These are phyloP conservation scores for Lymantria dispar DNA, from an alignment of 2,888 invertebrate species.

Conservation along the genomic window DNA sequence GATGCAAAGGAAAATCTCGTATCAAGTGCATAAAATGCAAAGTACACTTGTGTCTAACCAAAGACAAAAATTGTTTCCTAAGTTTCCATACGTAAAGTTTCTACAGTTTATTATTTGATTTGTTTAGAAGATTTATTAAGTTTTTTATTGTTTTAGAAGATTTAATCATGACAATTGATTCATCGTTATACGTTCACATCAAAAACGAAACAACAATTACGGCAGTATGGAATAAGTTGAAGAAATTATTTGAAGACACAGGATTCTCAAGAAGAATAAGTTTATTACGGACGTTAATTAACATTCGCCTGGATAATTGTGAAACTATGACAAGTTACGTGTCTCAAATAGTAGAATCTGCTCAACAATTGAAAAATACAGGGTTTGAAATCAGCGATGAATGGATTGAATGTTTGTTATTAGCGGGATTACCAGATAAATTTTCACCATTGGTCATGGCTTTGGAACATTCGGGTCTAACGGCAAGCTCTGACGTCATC, in stretches of 20 bases:
- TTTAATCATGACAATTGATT: background rate
- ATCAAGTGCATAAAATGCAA: constrained; percentile 34
- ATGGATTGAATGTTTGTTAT: constrained; percentile 9
- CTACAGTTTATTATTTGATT: too few relatives aligned
- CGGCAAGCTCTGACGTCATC: constrained; percentile 1
- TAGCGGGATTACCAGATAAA: constrained; percentile 5
- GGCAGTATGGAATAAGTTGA: background rate
- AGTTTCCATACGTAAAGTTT: constrained; percentile 22
- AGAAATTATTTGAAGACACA: background rate
- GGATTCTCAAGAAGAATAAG: background rate
- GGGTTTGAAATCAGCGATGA: constrained; percentile 6
- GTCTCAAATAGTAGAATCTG: background rate
- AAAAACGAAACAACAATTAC: background rate
- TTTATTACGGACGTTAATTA: background rate
- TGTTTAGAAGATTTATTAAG: too few relatives aligned
- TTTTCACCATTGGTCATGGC: constrained; percentile 8
- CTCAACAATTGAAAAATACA: constrained; percentile 1
- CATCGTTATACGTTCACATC: background rate
- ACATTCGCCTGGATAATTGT: background rate
- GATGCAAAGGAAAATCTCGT: constrained; percentile 28
- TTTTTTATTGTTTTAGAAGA: too few relatives aligned
- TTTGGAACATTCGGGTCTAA: constrained; percentile 7
- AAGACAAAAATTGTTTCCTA: constrained; percentile 27
- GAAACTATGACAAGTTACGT: background rate
- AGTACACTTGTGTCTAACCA: constrained; percentile 24